These are phyloP conservation scores for Acronicta leporina DNA, from an alignment of 2,888 invertebrate genomes.

Conservation along the genomic window DNA sequence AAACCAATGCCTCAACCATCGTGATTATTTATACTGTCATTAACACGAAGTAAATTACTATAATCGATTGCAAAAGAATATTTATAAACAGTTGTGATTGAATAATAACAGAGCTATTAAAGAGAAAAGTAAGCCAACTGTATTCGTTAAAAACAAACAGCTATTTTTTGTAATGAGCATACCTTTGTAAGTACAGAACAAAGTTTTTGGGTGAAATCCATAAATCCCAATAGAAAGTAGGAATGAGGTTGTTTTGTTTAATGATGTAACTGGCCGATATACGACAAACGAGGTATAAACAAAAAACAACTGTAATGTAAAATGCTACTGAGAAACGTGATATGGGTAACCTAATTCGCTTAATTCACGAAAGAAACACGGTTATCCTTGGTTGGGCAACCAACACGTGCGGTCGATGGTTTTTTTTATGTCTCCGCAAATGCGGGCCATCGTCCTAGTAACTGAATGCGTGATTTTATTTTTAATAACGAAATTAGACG, in stretches of 20 bases:
- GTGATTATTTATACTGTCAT: conserved; percentile 10
- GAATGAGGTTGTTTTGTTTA: conserved; percentile 52
- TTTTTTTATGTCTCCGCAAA: conserved; percentile 45
- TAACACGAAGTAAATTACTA: conserved; percentile 14
- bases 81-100: conserved; percentile 27
- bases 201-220: conserved; percentile 48
- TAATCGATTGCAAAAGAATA: conserved; percentile 14
- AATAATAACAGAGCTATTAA: conserved; percentile 18
- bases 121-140: conserved; percentile 34
- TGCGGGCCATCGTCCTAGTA: conserved; percentile 34
- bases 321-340: conserved; percentile 68
- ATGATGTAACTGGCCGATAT: conserved; percentile 47
- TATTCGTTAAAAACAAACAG: conserved; percentile 31
- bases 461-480: conserved; percentile 42
- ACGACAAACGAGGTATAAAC: conserved; percentile 26
- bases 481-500: conserved; percentile 35
- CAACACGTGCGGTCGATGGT: conserved; percentile 46
- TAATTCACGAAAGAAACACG: conserved; percentile 67
- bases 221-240: conserved; percentile 55
- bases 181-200: conserved; percentile 43
- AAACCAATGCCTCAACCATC: conserved; percentile 1
- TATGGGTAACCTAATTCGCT: conserved; percentile 70
- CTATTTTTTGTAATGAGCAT: conserved; percentile 52
- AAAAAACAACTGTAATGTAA: conserved; percentile 68
- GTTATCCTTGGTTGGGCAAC: conserved; percentile 68